Base-by-base conservation (phyloP, 2,113 vertebrate genomes). In the Ciconia stormi region DNA sequence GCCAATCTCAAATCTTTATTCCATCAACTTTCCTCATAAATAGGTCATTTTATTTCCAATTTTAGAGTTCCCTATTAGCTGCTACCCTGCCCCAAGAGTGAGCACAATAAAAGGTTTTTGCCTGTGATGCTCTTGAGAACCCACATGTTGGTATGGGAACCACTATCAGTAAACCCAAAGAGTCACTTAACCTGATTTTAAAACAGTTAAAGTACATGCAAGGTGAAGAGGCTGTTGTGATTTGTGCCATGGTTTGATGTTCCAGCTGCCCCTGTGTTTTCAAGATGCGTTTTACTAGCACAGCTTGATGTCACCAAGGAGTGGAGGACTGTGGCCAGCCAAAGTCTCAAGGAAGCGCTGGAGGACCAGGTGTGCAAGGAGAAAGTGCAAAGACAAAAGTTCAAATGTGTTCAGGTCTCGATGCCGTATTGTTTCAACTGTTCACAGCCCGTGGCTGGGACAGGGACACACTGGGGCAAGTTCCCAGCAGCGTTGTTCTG, bases 1-100 rank as follows among this genome's bases (percentile, higher is more conserved):
- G 26, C 38, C 62, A 66, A 4, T 58, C 53, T 91, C 78, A 84
- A 55, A 59, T 70, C 36, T 91, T 87, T 49, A n/a, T 72, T 87
- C 62, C 76, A 9, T 79, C 73, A 89, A 21, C 46, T 91, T 91
- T 46, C 29, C 13, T 94, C 8, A 3, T 86, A 96, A 96, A 63
- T 91, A 94, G 94, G 94, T 94, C 66, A 82, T 83, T 88, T 90
- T 89, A 85, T 92, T 97, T 95, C 95, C 77, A 91, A 26, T 91
- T 97, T 95, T 97, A 95, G 89, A 76, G 50, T 62, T 82, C 18
- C 21, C 87, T 77, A 87, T 96, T 96, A 94, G 58, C 84, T 67
- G 27, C 74, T 93, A 23, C 42, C 22, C 34, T 80, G 78, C 74
- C 93, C 42, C 89, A 84, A 55, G 91, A 80, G 91, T 70, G 21